Evolutionary conservation across 2,797 vertebrate genomes (phyloP).

Genomic region (Catamblyrhynchus diadema): DNA sequence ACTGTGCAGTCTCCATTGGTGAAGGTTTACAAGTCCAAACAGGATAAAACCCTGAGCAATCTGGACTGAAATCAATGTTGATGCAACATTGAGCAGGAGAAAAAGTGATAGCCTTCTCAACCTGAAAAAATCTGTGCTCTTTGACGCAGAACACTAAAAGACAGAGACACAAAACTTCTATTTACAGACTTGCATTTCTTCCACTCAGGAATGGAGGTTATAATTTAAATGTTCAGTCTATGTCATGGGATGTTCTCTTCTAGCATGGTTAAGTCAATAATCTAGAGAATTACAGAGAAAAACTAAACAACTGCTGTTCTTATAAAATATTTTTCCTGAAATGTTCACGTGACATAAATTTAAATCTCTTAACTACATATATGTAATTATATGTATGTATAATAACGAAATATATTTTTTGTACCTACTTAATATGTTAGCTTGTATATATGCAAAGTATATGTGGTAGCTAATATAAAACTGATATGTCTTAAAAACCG

Average conservation of each 20-base stretch:
- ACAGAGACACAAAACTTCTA: neutral
- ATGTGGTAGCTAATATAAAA: neutral
- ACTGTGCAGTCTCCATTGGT: neutral
- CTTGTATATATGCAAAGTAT: neutral
- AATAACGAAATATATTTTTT: neutral
- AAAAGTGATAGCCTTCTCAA: neutral
- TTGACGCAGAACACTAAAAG: neutral
- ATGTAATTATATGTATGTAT: neutral
- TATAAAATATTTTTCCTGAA: neutral
- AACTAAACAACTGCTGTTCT: neutral
- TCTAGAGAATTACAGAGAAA: neutral
- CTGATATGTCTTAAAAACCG: neutral
- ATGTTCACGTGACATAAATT: fast-evolving
- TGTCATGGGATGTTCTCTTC: neutral
- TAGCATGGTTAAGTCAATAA: neutral
- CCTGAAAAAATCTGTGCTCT: neutral
- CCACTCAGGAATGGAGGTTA: neutral
- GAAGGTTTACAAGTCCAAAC: neutral
- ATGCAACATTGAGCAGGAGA: neutral
- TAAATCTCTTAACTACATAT: neutral
- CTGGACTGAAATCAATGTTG: neutral
- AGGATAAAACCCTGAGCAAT: neutral
- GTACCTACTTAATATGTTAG: neutral
- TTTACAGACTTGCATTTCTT: neutral
- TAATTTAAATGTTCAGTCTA: neutral